A percentile compares a stretch with the other conserved stretches of the same genome.
phyloP scores from a whole-genome alignment of 2,797 vertebrate genomes.

The Girardinus metallicus region DNA sequence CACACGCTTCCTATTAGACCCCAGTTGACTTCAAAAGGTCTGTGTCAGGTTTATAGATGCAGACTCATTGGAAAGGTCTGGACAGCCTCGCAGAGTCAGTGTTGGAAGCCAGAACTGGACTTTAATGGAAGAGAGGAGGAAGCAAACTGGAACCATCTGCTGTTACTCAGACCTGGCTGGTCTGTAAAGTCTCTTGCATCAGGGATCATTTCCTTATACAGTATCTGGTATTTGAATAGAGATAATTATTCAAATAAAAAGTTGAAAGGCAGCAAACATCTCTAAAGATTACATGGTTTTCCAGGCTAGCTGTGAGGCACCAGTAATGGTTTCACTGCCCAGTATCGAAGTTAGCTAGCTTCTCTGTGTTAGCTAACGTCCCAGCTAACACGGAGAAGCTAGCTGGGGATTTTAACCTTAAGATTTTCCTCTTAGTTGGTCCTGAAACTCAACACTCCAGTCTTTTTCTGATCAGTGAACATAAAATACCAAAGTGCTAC shows the following conservation, averaged over 20 bases:
- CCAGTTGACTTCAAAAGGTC: constrained; percentile 71
- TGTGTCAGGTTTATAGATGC: constrained; percentile 56
- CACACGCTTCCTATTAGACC: constrained; percentile 73
- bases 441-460: background rate
- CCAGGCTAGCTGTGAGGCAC: background rate
- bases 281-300: background rate
- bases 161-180: constrained; percentile 30
- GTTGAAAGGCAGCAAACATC: constrained; percentile 8
- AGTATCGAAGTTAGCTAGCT: background rate
- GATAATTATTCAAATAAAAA: constrained; percentile 27
- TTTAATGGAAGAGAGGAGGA: constrained; percentile 46
- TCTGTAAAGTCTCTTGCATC: constrained; percentile 10
- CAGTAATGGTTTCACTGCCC: background rate
- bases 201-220: constrained; percentile 26
- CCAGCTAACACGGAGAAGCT: background rate
- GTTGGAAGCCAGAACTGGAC: constrained; percentile 59
- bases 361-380: too few species aligned
- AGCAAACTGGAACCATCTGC: constrained; percentile 60
- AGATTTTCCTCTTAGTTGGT: background rate
- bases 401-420: background rate
- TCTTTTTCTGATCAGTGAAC: background rate
- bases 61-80: constrained; percentile 63
- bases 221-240: constrained; percentile 29
- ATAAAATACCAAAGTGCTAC: background rate
- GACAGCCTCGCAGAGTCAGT: constrained; percentile 49